Base-by-base conservation (phyloP, 1,140 invertebrate genomes). In the Saccostrea glomerata region DNA sequence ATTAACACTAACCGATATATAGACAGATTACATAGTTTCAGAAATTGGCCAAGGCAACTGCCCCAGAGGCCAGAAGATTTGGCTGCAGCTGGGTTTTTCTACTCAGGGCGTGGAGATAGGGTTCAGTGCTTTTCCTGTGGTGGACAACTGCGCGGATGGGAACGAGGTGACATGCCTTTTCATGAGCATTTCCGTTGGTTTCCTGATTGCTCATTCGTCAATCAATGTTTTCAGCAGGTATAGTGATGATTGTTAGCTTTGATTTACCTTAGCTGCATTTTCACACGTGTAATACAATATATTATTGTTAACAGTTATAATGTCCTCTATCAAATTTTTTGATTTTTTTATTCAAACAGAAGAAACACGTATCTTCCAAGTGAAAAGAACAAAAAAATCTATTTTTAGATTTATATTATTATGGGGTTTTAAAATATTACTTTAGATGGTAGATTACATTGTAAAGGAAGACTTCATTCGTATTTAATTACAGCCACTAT, bases 81-180 rank as follows among this genome's bases (percentile, higher is more conserved):
- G 25, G 55, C 86, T 5, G 23, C 83, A 3, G 73, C 82, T 25
- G 87, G 87, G 9, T 88, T 88, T 77, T 88, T 73, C 55, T 88
- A 88, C 25, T 77, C 63, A 0, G 87, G 87, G 0, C 0, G 30
- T 77, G 60, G 54, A 7, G 87, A 88, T 82, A 58, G 63, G n/a
- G 87, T 88, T 12, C 55, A 36, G n/a, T 88, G 87, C 25, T 70
- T 73, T 20, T 85, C 30, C 20, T 88, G 87, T 70, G 63, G 66
- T 20, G 30, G 83, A 25, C 7, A 85, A 47, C 47, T 73, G 40
- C 11, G 13, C 20, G 40, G n/a, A 2, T 88, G 87, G 87, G n/a
- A 56, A 56, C 23, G 17, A 2, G 36, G 5, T n/a, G 87, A 85
- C 55, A 13, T 40, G 15, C 30, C 77, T 36, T 56, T 73, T 23